Conservation (phyloP, 2,113 vertebrate species). For the Astatotilapia flaviijosephi region DNA sequence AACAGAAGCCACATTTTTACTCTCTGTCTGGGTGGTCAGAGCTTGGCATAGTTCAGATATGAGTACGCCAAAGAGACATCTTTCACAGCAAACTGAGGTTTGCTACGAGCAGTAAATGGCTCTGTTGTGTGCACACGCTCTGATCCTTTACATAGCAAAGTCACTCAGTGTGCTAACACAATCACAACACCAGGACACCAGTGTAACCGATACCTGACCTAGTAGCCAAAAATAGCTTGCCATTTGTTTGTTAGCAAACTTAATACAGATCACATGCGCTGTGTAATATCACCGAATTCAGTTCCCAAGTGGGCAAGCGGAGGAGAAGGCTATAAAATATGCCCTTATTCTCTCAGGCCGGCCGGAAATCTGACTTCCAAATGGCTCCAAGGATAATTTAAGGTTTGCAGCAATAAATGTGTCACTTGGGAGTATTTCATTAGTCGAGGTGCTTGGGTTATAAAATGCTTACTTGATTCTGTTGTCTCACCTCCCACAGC, state of each 20-base stretch:
- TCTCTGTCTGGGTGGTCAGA: conserved; percentile 14
- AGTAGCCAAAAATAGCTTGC: conserved; percentile 6
- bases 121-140: not conserved
- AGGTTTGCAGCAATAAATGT: conserved; percentile 49
- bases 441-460: conserved; percentile 9
- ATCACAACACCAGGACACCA: not conserved
- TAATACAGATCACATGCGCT: conserved; percentile 17
- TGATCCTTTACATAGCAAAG: not conserved
- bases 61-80: not conserved
- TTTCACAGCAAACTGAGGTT: conserved; percentile 13
- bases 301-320: not conserved
- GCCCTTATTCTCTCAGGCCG: not conserved
- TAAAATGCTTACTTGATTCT: conserved; percentile 40
- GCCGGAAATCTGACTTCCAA: conserved; percentile 51
- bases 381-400: conserved; percentile 49
- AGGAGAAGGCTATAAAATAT: conserved; percentile 34
- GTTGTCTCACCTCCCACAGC: conserved; percentile 56
- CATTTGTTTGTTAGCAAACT: conserved; percentile 40
- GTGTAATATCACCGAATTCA: conserved; percentile 25
- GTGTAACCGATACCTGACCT: conserved; percentile 13
- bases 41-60: not conserved
- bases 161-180: not conserved
- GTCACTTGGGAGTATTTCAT: conserved; percentile 52
- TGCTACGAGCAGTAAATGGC: not conserved
- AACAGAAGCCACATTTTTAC: not conserved